Base-by-base conservation (phyloP, 2,888 invertebrate species). In the Heteromyza rotundicornis region DNA sequence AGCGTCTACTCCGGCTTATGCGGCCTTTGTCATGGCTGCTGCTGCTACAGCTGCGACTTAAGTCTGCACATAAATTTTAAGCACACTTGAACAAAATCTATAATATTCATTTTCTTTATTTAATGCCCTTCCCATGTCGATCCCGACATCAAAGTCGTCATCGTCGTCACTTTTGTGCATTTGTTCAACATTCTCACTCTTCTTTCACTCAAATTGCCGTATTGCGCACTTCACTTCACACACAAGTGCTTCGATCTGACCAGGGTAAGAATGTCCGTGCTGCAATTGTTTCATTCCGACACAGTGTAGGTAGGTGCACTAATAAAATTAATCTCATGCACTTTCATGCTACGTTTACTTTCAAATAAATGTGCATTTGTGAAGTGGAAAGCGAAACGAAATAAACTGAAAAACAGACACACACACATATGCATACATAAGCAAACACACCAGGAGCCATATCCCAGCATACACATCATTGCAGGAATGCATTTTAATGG, bases 291-390 rank as follows among this genome's bases (percentile, higher is more conserved):
- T 70, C 70, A 73, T 73, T 73, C 74, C 73, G 72, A n/a, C 14
- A n/a, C 40, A 40, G 40, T 3, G 14, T 10, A 27, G 7, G 10
- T 27, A 10, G 27, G 7, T 27, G 10, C 8, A 47, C 66, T 75
- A 73, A 75, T 73, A 73, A 73, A 73, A 73, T 73, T 73, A 75
- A 72, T 71, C 70, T 72, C 73, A 73, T 74, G 68, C 71, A 70
- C 70, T 68, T 68, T 65, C 63, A 56, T 61, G 64, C 63, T 54
- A 62, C 61, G 61, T 63, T 66, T 47, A 54, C 53, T 58, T 61
- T 63, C 32, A 47, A 19, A 47, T 47, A 47, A 47, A 20, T 20
- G 17, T 19, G 47, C 47, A 47, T 19, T 20, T 47, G 40, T 47
- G 17, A 47, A 40, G 10, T 40, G 40, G n/a, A 40, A 3, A 3